Evolutionary conservation across 2,888 invertebrate species (phyloP).

Genomic region (Melanargia galathea): DNA sequence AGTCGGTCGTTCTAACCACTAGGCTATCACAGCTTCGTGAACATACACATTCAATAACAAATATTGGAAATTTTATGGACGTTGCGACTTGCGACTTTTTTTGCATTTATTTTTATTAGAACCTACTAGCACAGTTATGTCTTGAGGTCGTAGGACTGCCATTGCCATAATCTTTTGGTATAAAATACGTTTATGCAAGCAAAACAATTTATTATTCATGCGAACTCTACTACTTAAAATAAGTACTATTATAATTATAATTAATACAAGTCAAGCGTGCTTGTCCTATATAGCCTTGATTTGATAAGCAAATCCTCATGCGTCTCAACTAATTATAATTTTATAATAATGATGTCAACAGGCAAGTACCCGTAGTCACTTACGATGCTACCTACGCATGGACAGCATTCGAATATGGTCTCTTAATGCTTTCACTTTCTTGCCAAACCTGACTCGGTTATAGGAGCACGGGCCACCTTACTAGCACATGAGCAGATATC

Average conservation of each 20-base stretch:
- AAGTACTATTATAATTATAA: neutral
- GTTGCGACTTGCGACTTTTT: neutral
- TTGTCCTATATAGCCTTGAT: constrained; percentile 23
- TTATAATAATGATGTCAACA: constrained; percentile 41
- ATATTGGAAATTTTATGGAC: neutral
- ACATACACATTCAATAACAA: neutral
- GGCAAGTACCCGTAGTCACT: constrained; percentile 37
- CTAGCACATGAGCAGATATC: no score
- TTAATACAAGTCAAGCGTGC: constrained; percentile 21
- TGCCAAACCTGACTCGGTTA: constrained; percentile 5
- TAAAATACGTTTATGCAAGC: neutral
- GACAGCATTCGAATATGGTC: constrained; percentile 60
- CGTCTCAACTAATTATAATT: constrained; percentile 19
- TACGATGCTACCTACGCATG: constrained; percentile 52
- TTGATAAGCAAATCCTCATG: constrained; percentile 35
- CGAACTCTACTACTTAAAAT: neutral
- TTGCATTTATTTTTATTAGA: no score
- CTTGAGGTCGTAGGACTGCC: no score
- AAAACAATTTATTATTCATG: neutral
- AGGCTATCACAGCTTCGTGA: no score
- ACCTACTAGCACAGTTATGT: no score
- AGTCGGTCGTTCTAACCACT: no score
- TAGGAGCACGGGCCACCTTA: neutral
- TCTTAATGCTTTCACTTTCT: constrained; percentile 69
- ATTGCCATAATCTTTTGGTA: no score